These are phyloP conservation scores for Rhinichthys klamathensis DNA, from an alignment of 2,113 vertebrate genomes.

Conservation along the genomic window DNA sequence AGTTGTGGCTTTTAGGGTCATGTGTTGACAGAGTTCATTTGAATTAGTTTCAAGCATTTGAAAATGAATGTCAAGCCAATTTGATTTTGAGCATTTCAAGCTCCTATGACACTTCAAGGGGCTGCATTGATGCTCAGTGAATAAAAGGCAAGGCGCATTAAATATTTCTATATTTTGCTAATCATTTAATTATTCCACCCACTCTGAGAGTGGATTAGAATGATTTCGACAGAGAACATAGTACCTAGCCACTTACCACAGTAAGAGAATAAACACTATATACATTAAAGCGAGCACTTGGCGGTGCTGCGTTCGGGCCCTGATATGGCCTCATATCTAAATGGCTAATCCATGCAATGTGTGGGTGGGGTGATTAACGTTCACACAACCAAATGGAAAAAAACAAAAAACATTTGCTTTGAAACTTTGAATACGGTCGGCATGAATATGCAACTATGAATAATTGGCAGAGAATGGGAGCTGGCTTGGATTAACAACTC, in stretches of 20 bases:
- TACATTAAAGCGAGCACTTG: slow-evolving; percentile 69
- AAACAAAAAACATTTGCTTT: slow-evolving; percentile 74
- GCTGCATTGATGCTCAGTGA: slow-evolving; percentile 72
- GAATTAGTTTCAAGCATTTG: slow-evolving; percentile 47
- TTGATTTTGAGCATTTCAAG: slow-evolving; percentile 73
- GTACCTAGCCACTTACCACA: slow-evolving; percentile 72
- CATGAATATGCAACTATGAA: slow-evolving; percentile 77
- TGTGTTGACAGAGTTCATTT: slow-evolving; percentile 48
- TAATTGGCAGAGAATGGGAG: slow-evolving; percentile 78
- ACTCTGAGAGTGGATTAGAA: slow-evolving; percentile 76
- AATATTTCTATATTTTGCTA: slow-evolving; percentile 80
- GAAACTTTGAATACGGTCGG: slow-evolving; percentile 77
- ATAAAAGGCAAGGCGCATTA: slow-evolving; percentile 70
- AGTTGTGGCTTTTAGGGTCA: slow-evolving; percentile 37
- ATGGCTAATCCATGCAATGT: slow-evolving; percentile 78
- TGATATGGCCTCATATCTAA: slow-evolving; percentile 74
- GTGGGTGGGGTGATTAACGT: slow-evolving; percentile 81
- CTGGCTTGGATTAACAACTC: slow-evolving; percentile 74
- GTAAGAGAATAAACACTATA: slow-evolving; percentile 70
- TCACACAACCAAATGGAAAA: slow-evolving; percentile 69
- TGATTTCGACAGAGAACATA: slow-evolving; percentile 57
- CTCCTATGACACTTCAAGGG: slow-evolving; percentile 65
- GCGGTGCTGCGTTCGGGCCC: slow-evolving; percentile 68
- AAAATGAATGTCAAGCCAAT: slow-evolving; percentile 63
- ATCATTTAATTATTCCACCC: slow-evolving; percentile 81